A percentile compares a stretch with the other conserved stretches of the same genome.
These are phyloP conservation scores for Cephalophus harveyi DNA, from an alignment of 2,113 vertebrate species.

Conservation along the genomic window DNA sequence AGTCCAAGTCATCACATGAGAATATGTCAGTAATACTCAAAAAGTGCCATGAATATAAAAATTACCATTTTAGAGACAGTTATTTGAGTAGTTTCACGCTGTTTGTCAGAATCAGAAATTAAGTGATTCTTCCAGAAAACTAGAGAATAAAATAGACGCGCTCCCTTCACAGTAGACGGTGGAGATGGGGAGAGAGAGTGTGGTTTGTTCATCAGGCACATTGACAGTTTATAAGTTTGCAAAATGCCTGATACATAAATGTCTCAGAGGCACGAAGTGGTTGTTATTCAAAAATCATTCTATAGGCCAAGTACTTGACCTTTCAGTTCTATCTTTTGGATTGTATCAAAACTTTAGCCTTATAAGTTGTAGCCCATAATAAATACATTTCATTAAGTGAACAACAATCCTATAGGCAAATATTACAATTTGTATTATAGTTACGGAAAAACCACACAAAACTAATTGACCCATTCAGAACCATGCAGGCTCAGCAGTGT, in stretches of 20 bases:
- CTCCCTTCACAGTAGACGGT: neutral
- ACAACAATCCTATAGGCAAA: neutral
- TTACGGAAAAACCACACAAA: neutral
- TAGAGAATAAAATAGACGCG: neutral
- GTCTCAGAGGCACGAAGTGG: neutral
- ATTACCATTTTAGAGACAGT: conserved; percentile 5
- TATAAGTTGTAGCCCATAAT: neutral
- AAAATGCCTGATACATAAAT: conserved; percentile 15
- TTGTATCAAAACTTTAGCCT: neutral
- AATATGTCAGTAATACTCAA: neutral
- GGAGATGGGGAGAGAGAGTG: neutral
- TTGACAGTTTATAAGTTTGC: neutral
- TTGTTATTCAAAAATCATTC: neutral
- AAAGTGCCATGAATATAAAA: neutral
- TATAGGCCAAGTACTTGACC: neutral
- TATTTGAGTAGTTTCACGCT: neutral
- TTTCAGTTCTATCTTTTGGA: neutral
- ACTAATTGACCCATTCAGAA: neutral
- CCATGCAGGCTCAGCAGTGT: neutral
- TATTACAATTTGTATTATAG: neutral
- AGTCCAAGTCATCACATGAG: neutral
- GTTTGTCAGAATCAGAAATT: conserved; percentile 35
- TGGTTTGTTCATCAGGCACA: neutral
- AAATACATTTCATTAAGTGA: neutral
- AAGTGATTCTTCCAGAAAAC: conserved; percentile 18